Conservation (phyloP, 1,140 invertebrate genomes). For the Metaphire vulgaris region DNA sequence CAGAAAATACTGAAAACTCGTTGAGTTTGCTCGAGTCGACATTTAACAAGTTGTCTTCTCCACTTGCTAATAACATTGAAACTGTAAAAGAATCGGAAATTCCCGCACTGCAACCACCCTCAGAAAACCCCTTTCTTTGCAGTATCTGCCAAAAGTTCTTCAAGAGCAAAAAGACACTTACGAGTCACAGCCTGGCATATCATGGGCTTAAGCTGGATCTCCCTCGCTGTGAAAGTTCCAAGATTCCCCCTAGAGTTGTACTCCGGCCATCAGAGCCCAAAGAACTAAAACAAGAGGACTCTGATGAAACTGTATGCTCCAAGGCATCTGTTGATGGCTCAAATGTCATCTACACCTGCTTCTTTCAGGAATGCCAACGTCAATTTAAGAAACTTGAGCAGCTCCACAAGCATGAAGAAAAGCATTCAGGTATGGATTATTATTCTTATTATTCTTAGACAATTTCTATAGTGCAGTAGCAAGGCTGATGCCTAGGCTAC, state of each 20-base stretch:
- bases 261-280: slow-evolving; percentile 40
- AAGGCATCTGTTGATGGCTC: too few species aligned
- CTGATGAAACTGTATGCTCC: too few species aligned
- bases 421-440: slow-evolving; percentile 41
- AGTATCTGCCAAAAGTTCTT: neutral
- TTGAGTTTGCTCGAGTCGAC: too few species aligned
- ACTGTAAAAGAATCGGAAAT: too few species aligned
- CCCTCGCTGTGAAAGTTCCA: slow-evolving; percentile 41
- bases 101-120: slow-evolving; percentile 43
- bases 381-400: slow-evolving; percentile 45
- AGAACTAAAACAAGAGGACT: too few species aligned
- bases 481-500: too few species aligned
- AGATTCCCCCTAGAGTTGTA: slow-evolving; percentile 36
- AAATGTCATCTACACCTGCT: slow-evolving; percentile 34
- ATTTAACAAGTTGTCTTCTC: too few species aligned
- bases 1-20: too few species aligned
- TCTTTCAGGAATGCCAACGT: slow-evolving; percentile 37
- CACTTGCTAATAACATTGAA: too few species aligned
- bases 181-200: neutral
- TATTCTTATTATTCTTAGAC: too few species aligned
- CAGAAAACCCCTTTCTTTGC: slow-evolving; percentile 43
- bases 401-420: slow-evolving; percentile 41
- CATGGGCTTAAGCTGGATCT: slow-evolving; percentile 7
- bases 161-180: neutral
- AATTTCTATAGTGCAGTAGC: too few species aligned